Conservation (phyloP, 1,140 invertebrate genomes). For the Bombus vancouverensis region DNA sequence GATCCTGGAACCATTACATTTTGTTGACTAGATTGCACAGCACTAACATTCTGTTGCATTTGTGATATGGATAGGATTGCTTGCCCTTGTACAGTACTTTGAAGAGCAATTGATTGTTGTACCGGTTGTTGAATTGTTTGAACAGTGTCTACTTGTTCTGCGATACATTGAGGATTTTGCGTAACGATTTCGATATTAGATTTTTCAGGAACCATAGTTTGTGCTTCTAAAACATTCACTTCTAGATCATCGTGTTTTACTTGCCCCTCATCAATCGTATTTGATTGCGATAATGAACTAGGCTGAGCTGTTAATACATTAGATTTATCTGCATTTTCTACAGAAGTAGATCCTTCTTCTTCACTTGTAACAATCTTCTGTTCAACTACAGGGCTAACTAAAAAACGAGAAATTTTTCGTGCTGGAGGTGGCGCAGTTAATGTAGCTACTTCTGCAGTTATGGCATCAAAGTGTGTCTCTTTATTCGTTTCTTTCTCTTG, state of each 20-base stretch:
- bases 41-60: conserved; percentile 63
- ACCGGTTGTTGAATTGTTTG: conserved; percentile 47
- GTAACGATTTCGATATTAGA: conserved; percentile 27
- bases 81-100: conserved; percentile 60
- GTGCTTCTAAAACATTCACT: conserved; percentile 47
- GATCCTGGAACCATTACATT: conserved; percentile 54
- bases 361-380: conserved; percentile 70
- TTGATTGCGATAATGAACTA: conserved; percentile 14
- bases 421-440: conserved; percentile 78
- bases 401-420: conserved; percentile 90
- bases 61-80: conserved; percentile 45
- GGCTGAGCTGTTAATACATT: conserved; percentile 22
- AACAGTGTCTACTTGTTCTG: conserved; percentile 58
- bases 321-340: conserved; percentile 33
- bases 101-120: conserved; percentile 50
- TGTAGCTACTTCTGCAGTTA: conserved; percentile 57
- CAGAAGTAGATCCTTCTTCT: conserved; percentile 48
- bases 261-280: background rate
- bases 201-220: conserved; percentile 12
- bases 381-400: conserved; percentile 89
- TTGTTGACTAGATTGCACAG: conserved; percentile 63
- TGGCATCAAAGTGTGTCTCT: conserved; percentile 37
- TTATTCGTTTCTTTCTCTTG: conserved; percentile 53
- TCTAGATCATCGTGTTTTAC: conserved; percentile 51
- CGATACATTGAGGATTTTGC: conserved; percentile 44